phyloP scores from a whole-genome alignment of 2,888 invertebrate genomes.

The Malthinus seriepunctatus region DNA sequence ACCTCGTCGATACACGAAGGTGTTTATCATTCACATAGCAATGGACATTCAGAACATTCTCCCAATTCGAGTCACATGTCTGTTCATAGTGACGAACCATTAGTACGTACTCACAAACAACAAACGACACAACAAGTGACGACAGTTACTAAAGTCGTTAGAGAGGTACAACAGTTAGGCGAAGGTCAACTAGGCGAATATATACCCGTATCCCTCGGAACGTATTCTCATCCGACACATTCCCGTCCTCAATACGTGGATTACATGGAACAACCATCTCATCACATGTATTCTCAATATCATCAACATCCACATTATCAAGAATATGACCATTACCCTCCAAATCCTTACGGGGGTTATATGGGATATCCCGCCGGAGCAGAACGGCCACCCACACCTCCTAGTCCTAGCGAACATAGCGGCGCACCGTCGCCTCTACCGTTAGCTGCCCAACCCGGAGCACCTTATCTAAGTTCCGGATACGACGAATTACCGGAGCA shows the following conservation, averaged over 20 bases:
- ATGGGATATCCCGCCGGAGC: constrained; percentile 54
- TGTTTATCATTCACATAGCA: constrained; percentile 59
- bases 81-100: constrained; percentile 58
- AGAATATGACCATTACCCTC: constrained; percentile 63
- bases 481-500: constrained; percentile 67
- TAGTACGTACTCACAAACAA: constrained; percentile 68
- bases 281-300: constrained; percentile 57
- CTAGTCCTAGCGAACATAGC: constrained; percentile 62
- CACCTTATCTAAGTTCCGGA: constrained; percentile 65
- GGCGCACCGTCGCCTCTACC: constrained; percentile 60
- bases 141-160: constrained; percentile 70
- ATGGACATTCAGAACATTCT: constrained; percentile 68
- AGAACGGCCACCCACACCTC: constrained; percentile 57
- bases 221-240: constrained; percentile 49
- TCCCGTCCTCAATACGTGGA: constrained; percentile 55
- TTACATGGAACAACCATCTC: constrained; percentile 55
- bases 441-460: constrained; percentile 49
- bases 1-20: constrained; percentile 42
- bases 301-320: constrained; percentile 59
- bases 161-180: constrained; percentile 64
- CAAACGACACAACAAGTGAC: constrained; percentile 73
- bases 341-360: constrained; percentile 56
- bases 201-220: constrained; percentile 57
- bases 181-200: constrained; percentile 60
- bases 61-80: constrained; percentile 62